Conservation (phyloP, 2,888 invertebrate genomes). For the Thera britannica region DNA sequence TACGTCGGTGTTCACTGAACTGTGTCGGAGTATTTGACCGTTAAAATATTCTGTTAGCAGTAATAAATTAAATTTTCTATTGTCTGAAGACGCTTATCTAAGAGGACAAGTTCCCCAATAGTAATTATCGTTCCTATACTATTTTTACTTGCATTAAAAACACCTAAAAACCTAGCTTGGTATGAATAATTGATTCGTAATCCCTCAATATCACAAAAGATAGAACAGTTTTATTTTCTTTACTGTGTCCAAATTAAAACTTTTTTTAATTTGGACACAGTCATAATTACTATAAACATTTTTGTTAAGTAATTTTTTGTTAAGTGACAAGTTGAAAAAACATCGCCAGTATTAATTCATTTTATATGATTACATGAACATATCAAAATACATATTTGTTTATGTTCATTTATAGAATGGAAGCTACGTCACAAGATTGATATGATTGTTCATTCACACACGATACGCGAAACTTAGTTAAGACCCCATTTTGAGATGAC, state of each 20-base stretch:
- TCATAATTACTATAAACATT: no score
- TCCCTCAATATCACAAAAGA: no score
- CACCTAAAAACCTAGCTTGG: background rate
- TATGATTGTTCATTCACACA: background rate
- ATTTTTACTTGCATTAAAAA: background rate
- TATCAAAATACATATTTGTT: no score
- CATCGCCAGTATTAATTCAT: no score
- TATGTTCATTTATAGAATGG: no score
- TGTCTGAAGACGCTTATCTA: conserved; percentile 42
- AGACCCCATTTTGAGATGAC: conserved; percentile 28
- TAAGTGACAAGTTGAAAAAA: no score
- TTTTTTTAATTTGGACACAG: no score
- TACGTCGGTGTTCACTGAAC: conserved; percentile 13
- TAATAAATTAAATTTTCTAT: conserved; percentile 48
- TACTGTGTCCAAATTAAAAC: no score
- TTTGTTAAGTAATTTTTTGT: no score
- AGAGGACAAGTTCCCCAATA: conserved; percentile 16
- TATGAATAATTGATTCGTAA: no score
- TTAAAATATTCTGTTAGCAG: conserved; percentile 38
- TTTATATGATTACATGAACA: no score
- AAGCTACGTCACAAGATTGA: background rate
- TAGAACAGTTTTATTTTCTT: no score
- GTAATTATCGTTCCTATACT: background rate
- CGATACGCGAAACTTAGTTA: conserved; percentile 13
- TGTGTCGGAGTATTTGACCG: conserved; percentile 38